Conservation (phyloP, 2,797 vertebrate species). For the Pitangus sulphuratus region DNA sequence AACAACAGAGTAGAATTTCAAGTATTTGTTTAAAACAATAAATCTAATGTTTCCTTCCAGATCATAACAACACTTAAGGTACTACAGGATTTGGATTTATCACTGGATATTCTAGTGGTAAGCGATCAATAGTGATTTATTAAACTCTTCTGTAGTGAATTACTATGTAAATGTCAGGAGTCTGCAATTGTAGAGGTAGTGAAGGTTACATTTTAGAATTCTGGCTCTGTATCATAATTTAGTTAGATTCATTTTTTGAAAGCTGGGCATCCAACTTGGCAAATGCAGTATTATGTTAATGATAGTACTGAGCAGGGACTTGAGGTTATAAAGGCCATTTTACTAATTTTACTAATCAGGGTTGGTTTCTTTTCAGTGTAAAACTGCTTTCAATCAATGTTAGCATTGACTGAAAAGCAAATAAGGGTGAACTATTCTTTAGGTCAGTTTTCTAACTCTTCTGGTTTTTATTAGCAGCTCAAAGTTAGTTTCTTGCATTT, state of each 20-base stretch:
- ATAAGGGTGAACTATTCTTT: background rate
- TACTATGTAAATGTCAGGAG: background rate
- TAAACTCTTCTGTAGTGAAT: background rate
- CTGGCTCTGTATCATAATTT: background rate
- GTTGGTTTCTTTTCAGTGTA: background rate
- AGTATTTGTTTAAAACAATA: background rate
- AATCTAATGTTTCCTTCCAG: slow-evolving; percentile 66
- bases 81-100: slow-evolving; percentile 84
- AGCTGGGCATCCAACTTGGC: background rate
- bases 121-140: slow-evolving; percentile 49
- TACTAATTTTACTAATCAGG: background rate
- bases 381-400: background rate
- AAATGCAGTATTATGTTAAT: background rate
- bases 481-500: background rate
- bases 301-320: background rate
- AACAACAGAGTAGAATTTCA: background rate
- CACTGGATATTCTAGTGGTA: slow-evolving; percentile 85
- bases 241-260: background rate
- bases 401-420: background rate
- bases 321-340: background rate
- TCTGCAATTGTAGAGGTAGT: background rate
- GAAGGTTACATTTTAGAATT: background rate
- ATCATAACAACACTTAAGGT: slow-evolving; percentile 83
- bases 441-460: background rate
- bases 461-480: background rate